Evolutionary conservation across 1,140 invertebrate genomes (phyloP), one percentile per base, ranked within the genome.

Genomic region (Pantala flavescens): DNA sequence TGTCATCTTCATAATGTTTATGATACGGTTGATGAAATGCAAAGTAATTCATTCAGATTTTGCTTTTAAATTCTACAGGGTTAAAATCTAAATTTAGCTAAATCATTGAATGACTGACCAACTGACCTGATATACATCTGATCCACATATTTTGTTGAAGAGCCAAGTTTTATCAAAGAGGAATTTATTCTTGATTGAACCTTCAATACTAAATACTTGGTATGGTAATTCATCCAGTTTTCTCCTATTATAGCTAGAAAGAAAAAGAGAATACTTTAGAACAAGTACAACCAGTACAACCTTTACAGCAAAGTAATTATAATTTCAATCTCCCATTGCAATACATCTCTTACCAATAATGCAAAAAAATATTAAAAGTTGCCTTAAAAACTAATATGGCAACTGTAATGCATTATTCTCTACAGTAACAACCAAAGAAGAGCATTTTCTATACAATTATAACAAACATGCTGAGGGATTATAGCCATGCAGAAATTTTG

Each of bases 191-290:
- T 79, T 77, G 23, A 82, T 79, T 14, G 78, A 77, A 19, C 80
- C 80, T 49, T 81, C 78, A 14, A 84, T 78, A 74, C 78, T 78
- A 71, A 79, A 79, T 24, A 78, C 83, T 77, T 93, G 91, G 83
- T 88, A 91, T 73, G 93, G 93, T 70, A 95, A 84, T 83, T 95
- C 93, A 82, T 93, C 91, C 70, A 93, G 83, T 83, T 91, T 92
- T 80, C 93, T 83, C n/a, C 88, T 85, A 81, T 94, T 93, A 81
- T 90, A 90, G 79, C 90, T 90, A 80, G 43, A 84, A 84, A 75
- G 77, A 74, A 72, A 78, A 9, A 14, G 9, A 36, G 28, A 5
- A 9, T 36, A 5, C 28, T 36, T 36, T 36, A 5, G 28, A 36
- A 36, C 9, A 36, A 36, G 9, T 36, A 36, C 9, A 2, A 36